Percentiles rank a stretch among this genome's conserved stretches.
These are phyloP conservation scores for Bufo gargarizans DNA, from an alignment of 2,113 vertebrate species.

Conservation along the genomic window DNA sequence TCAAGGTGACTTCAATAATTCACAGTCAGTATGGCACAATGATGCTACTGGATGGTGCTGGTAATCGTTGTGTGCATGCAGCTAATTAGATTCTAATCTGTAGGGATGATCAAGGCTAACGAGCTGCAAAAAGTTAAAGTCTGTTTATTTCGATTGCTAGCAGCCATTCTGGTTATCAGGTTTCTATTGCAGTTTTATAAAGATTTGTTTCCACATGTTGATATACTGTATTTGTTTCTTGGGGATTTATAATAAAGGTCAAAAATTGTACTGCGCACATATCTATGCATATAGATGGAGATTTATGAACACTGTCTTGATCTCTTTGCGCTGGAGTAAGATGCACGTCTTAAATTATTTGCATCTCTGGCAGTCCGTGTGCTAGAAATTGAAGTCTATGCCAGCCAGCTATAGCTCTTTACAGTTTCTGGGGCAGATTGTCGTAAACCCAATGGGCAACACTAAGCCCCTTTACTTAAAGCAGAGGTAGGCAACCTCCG, in stretches of 20 bases:
- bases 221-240: constrained; percentile 17
- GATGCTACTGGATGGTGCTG: constrained; percentile 56
- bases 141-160: constrained; percentile 52
- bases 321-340: too few relatives aligned
- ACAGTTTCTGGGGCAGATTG: too few relatives aligned
- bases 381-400: too few relatives aligned
- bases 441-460: too few relatives aligned
- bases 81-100: constrained; percentile 59
- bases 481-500: too few relatives aligned
- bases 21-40: constrained; percentile 58
- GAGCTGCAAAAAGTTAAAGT: constrained; percentile 49
- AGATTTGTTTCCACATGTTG: constrained; percentile 6
- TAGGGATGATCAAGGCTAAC: constrained; percentile 59
- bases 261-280: background rate
- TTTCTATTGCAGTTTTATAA: constrained; percentile 6
- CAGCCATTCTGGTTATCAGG: constrained; percentile 30
- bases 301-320: too few relatives aligned
- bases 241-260: background rate
- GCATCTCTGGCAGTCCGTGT: too few relatives aligned
- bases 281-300: background rate
- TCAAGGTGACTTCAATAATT: constrained; percentile 60
- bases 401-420: too few relatives aligned
- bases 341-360: too few relatives aligned
- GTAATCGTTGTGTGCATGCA: constrained; percentile 59
- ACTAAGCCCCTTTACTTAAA: too few relatives aligned